Conservation (phyloP, 2,797 vertebrate species). For the Cetoscarus ocellatus region DNA sequence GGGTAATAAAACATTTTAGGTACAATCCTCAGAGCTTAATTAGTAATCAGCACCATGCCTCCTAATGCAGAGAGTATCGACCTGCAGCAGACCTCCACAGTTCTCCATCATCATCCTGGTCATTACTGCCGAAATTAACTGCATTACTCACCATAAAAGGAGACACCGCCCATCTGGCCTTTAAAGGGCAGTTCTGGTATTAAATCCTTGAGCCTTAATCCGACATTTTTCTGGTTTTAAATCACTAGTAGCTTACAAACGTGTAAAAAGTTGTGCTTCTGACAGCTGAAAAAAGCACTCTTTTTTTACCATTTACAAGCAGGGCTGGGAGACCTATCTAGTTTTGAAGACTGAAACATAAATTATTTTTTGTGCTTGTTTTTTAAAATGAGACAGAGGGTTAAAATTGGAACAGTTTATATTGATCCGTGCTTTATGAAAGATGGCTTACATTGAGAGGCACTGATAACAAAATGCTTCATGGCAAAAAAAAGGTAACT, state of each 20-base stretch:
- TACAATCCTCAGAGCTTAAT: constrained; percentile 47
- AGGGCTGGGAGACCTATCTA: too few relatives aligned
- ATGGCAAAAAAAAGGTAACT: too few relatives aligned
- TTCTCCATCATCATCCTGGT: constrained; percentile 77
- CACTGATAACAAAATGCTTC: too few relatives aligned
- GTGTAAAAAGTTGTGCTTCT: background rate
- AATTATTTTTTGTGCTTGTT: too few relatives aligned
- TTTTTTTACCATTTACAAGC: too few relatives aligned
- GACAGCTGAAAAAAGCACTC: background rate
- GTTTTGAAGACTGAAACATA: too few relatives aligned
- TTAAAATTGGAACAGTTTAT: too few relatives aligned
- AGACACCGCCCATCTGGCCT: constrained; percentile 77
- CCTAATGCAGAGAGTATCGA: constrained; percentile 66
- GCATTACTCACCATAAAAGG: constrained; percentile 80
- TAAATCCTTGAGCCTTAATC: background rate
- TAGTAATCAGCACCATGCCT: constrained; percentile 58
- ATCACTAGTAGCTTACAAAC: background rate
- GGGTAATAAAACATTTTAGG: constrained; percentile 56
- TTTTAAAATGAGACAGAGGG: too few relatives aligned
- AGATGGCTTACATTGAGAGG: too few relatives aligned
- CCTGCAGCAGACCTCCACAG: constrained; percentile 58
- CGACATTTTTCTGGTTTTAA: background rate
- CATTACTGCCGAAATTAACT: constrained; percentile 78
- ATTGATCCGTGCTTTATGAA: too few relatives aligned
- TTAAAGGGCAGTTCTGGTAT: background rate